Evolutionary conservation across 1,140 invertebrate species (phyloP), one percentile per base, ranked within the genome.

Genomic region (Diabrotica virgifera): DNA sequence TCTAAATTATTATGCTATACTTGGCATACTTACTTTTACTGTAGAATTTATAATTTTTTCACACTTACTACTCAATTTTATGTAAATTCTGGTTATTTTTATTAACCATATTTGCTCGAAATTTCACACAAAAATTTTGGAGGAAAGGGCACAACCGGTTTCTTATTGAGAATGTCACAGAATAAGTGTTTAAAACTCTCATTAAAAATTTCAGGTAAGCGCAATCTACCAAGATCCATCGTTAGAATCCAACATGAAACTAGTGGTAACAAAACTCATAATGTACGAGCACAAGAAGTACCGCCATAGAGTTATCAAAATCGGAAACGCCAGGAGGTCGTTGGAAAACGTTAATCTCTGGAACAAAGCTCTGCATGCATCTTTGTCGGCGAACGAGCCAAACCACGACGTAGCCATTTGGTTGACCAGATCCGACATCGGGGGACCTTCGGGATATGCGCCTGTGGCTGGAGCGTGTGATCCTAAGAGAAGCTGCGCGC

Each of bases 361-460:
- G 90, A 89, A 89, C 72, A 84, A 85, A 38, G 82, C 83, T 66
- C 78, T 87, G 51, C 78, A 88, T 10, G 81, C 81, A 52, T 82
- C 77, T 0, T 69, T 77, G 9, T 64, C 64, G 36, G 72, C 77
- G 68, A 81, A 76, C 6, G 82, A 84, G 57, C 80, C 83, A 4
- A 79, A 78, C 9, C 87, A 90, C 78, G 91, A 93, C 72, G 82
- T 90, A 0, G 86, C 89, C 5, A 83, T 92, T 14, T 91, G 89
- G 85, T 72, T 93, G 59, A 92, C 91, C 0, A 80, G 89, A 46
- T 80, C 85, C 10, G 85, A 88, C 60, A 83, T 92, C 2, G 90
- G 90, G 2, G 89, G 89, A 5, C 90, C 90, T 0, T 91, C 90
- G 59, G 91, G 91, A 5, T 92, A 90, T 76, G 91, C 91, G 1